Conservation (phyloP, 92 coral and sea anemone genomes). For the Heliopora coerulea region DNA sequence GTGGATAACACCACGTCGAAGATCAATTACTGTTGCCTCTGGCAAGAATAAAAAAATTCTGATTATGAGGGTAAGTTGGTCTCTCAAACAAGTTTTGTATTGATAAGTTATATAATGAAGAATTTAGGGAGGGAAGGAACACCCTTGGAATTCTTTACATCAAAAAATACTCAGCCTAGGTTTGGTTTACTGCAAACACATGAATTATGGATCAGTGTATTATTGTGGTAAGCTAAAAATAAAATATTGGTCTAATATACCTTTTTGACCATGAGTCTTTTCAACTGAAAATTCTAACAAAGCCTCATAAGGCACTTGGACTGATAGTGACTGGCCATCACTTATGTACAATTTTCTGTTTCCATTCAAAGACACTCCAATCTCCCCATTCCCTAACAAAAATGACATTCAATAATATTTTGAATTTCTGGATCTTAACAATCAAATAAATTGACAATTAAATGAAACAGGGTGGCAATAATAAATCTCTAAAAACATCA, state of each 20-base stretch:
- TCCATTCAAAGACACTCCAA: conserved; percentile 70
- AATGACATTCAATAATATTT: neutral
- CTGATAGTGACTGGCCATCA: conserved; percentile 31
- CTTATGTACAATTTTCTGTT: conserved; percentile 45
- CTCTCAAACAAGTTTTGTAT: too few species aligned
- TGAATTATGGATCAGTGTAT: too few species aligned
- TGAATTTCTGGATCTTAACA: too few species aligned
- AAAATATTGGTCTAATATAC: neutral
- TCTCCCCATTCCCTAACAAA: conserved; percentile 80
- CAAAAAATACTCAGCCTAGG: too few species aligned
- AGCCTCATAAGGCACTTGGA: conserved; percentile 28
- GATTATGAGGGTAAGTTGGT: neutral
- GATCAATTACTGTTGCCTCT: conserved; percentile 89
- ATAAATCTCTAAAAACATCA: too few species aligned
- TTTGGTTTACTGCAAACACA: too few species aligned
- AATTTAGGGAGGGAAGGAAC: too few species aligned
- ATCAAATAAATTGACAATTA: too few species aligned
- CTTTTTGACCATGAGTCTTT: conserved; percentile 28
- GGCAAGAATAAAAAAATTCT: neutral
- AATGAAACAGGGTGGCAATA: too few species aligned
- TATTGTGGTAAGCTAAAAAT: neutral
- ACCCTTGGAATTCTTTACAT: too few species aligned
- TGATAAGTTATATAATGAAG: too few species aligned
- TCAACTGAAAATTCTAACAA: conserved; percentile 36
- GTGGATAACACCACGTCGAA: conserved; percentile 76